Evolutionary conservation across 2,888 invertebrate species (phyloP), one percentile per base, ranked within the genome.

Genomic region (Danaus chrysippus): DNA sequence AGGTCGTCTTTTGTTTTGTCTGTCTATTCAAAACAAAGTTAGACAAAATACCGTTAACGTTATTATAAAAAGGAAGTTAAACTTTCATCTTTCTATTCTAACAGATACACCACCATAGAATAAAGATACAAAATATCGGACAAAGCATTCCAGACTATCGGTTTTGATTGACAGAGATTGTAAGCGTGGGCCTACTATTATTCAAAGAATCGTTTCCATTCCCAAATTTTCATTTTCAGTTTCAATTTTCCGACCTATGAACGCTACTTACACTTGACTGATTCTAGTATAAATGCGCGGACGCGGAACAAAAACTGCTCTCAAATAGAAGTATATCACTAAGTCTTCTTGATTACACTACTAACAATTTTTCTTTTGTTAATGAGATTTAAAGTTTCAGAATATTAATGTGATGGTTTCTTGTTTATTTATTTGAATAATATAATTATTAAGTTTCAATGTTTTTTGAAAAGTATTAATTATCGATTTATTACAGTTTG

Each of bases 141-240:
- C 9, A 10, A 34, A 34, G 43, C 9, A 17, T 49, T 49, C 49
- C 10, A 17, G 15, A 9, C 17, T 17, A 49, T 46, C 46, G 8
- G 11, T 17, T 15, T 10, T 49, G 17, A 49, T 49, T 49, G 49
- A 49, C 49, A 49, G 17, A 49, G 17, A 49, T 49, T 15, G 49
- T 49, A 49, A 46, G 46, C 12, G 46, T 49, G 44, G 59, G 56
- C 55, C 56, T 59, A 42, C 54, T 54, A 52, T 61, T 56, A 61
- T 57, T 61, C 58, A 62, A 61, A 58, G 56, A 54, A 62, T 19
- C 49, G 57, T 59, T 62, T 65, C 54, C 61, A 62, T 54, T 56
- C 58, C 65, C 63, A 68, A 67, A 65, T 65, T 68, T 68, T 68
- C 67, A 67, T 68, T 68, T 67, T 65, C 67, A 58, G 61, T 68